Conservation (phyloP, 1,140 invertebrate species). For the Microvelia longipes region DNA sequence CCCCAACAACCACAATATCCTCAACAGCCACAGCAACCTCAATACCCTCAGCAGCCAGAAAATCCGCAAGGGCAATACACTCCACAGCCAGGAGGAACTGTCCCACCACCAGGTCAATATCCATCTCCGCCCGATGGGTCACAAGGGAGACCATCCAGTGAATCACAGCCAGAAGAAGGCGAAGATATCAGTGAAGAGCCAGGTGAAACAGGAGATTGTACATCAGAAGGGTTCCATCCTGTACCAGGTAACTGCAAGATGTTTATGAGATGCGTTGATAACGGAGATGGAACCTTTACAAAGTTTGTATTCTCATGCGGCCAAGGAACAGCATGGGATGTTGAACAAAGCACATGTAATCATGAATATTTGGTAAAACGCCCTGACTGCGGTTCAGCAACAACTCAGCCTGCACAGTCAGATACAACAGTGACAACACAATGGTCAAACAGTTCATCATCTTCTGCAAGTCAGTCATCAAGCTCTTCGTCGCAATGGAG, state of each 20-base stretch:
- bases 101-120: not conserved
- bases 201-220: conserved; percentile 25
- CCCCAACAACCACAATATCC: conserved; percentile 5
- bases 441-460: conserved; percentile 16
- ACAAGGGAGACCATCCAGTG: not conserved
- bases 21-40: conserved; percentile 2
- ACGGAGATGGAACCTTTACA: conserved; percentile 36
- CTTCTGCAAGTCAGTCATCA: conserved; percentile 10
- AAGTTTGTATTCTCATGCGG: conserved; percentile 53
- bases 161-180: conserved; percentile 5
- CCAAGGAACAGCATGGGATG: conserved; percentile 55
- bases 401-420: conserved; percentile 14
- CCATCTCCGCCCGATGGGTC: not conserved
- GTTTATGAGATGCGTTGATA: conserved; percentile 59
- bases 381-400: conserved; percentile 15
- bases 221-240: conserved; percentile 46
- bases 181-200: not conserved
- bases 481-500: conserved; percentile 11
- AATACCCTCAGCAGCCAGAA: conserved; percentile 3
- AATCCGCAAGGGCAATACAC: not conserved
- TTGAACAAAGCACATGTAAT: conserved; percentile 45
- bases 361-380: conserved; percentile 26
- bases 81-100: not conserved
- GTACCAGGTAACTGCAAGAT: conserved; percentile 52
- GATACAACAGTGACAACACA: conserved; percentile 16